Evolutionary conservation across 2,888 invertebrate genomes (phyloP).

Genomic region (Barypeithes pellucidus): DNA sequence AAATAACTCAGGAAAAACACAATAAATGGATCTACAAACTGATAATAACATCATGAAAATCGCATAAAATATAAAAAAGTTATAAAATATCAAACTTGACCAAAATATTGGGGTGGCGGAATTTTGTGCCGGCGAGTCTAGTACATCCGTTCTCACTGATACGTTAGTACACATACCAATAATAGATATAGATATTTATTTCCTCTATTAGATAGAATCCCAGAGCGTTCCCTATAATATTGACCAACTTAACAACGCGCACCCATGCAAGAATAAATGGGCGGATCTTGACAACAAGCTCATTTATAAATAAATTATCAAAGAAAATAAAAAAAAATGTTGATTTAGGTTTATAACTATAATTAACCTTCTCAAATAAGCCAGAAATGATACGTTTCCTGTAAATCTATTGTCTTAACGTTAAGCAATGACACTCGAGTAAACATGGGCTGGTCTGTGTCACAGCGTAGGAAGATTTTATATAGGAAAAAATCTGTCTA

Average conservation of each 20-base stretch:
- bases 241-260: background rate
- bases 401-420: slow-evolving; percentile 56
- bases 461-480: slow-evolving; percentile 35
- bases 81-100: no score
- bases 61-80: no score
- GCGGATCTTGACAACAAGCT: background rate
- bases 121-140: no score
- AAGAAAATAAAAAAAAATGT: slow-evolving; percentile 42
- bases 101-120: no score
- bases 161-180: no score
- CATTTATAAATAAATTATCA: slow-evolving; percentile 30
- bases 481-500: slow-evolving; percentile 25
- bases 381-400: slow-evolving; percentile 56
- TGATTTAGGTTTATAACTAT: slow-evolving; percentile 56
- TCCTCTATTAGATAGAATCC: no score
- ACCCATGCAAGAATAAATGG: background rate
- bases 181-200: no score
- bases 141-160: no score
- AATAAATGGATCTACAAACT: no score
- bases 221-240: no score
- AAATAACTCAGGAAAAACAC: no score
- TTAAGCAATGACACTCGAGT: slow-evolving; percentile 56
- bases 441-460: slow-evolving; percentile 58
- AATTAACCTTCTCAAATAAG: slow-evolving; percentile 56
- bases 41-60: no score